phyloP scores from a whole-genome alignment of 2,797 vertebrate species.

The Labroides dimidiatus region DNA sequence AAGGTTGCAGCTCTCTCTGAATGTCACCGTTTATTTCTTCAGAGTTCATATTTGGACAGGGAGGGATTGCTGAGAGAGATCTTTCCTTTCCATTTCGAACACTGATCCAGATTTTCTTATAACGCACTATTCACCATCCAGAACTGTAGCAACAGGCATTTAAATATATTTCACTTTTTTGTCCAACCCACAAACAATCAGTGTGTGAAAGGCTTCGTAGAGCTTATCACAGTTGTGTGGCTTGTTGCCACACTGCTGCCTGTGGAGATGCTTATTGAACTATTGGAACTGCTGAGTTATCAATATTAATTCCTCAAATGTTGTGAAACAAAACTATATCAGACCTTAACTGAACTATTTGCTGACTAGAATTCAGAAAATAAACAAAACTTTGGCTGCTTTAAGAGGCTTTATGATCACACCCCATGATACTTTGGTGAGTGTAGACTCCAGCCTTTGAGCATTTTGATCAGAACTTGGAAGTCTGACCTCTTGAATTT shows the following conservation, averaged over 20 bases:
- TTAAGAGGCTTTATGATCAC: too few relatives aligned
- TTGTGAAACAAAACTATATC: neutral
- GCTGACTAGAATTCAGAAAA: neutral
- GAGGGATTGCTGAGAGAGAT: conserved; percentile 19
- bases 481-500: too few relatives aligned
- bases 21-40: conserved; percentile 58
- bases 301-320: neutral
- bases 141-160: neutral
- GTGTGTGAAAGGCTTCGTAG: too few relatives aligned
- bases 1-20: conserved; percentile 45
- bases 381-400: neutral
- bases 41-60: conserved; percentile 52
- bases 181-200: too few relatives aligned
- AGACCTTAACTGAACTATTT: neutral
- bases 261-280: conserved; percentile 1
- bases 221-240: neutral
- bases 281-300: neutral
- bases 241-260: neutral
- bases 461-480: too few relatives aligned
- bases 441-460: too few relatives aligned
- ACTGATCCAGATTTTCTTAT: conserved; percentile 9
- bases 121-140: neutral
- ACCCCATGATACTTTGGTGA: too few relatives aligned
- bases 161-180: neutral
- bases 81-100: conserved; percentile 9